Conservation (phyloP, 1,140 invertebrate species). For the Pollicipes pollicipes region DNA sequence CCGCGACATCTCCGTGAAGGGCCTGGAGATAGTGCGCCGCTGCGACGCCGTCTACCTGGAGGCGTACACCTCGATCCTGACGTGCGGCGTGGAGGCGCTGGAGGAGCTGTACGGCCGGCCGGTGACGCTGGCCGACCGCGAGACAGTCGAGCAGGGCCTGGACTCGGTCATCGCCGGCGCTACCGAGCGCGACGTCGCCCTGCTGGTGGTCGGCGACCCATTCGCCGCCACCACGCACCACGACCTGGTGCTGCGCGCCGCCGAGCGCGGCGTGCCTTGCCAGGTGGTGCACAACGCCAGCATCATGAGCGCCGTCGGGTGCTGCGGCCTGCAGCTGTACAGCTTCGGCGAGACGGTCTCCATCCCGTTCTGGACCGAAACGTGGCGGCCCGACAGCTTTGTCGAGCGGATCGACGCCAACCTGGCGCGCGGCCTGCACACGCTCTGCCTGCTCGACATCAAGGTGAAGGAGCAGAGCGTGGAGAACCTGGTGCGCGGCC, state of each 20-base stretch:
- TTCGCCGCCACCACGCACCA: slow-evolving; percentile 92
- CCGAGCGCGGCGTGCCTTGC: slow-evolving; percentile 37
- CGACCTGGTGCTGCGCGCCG: slow-evolving; percentile 78
- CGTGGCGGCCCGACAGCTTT: slow-evolving; percentile 91
- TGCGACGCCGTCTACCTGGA: slow-evolving; percentile 82
- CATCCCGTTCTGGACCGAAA: slow-evolving; percentile 92
- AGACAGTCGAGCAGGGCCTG: slow-evolving; percentile 75
- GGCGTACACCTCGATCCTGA: slow-evolving; percentile 87
- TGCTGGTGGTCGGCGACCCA: slow-evolving; percentile 52
- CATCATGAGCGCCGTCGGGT: slow-evolving; percentile 92
- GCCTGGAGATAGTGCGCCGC: slow-evolving; percentile 77
- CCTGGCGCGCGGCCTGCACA: slow-evolving; percentile 68
- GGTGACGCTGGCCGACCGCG: slow-evolving; percentile 75
- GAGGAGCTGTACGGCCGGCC: slow-evolving; percentile 63
- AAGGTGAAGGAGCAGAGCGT: slow-evolving; percentile 95
- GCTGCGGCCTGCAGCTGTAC: slow-evolving; percentile 86
- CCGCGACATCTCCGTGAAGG: slow-evolving; percentile 91
- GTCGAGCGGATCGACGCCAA: slow-evolving; percentile 84
- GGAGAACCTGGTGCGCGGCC: slow-evolving; percentile 78
- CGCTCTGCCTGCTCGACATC: slow-evolving; percentile 86
- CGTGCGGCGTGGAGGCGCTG: slow-evolving; percentile 53
- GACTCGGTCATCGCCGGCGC: slow-evolving; percentile 66
- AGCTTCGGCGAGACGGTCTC: slow-evolving; percentile 95
- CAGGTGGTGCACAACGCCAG: slow-evolving; percentile 94
- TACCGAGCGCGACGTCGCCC: slow-evolving; percentile 54